A percentile compares a stretch with the other conserved stretches of the same genome.
phyloP scores from a whole-genome alignment of 2,797 vertebrate species.

The Gymnopithys bicolor region DNA sequence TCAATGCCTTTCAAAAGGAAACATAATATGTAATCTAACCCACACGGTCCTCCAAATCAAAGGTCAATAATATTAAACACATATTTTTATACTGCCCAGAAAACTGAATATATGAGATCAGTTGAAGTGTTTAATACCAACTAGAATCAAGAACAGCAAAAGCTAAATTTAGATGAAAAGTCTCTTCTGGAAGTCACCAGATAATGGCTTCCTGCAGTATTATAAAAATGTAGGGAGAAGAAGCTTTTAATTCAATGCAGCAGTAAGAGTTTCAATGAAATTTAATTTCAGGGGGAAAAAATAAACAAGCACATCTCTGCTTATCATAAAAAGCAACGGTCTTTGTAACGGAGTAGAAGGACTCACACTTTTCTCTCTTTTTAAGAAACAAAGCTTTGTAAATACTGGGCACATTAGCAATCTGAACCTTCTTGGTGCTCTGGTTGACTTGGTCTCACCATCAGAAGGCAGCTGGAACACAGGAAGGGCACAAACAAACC shows the following conservation, averaged over 20 bases:
- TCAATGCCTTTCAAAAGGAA: not conserved
- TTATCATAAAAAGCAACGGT: not conserved
- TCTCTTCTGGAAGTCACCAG: not conserved
- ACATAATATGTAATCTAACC: not conserved
- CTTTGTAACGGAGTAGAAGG: not conserved
- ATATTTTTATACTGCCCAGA: not conserved
- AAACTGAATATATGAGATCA: not conserved
- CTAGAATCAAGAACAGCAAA: not conserved
- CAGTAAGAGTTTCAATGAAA: not conserved
- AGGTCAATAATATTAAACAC: not conserved
- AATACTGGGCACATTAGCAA: not conserved
- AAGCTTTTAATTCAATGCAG: not conserved
- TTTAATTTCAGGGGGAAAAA: not conserved
- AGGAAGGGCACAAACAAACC: not conserved
- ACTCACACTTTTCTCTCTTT: not conserved
- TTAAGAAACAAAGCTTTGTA: not conserved
- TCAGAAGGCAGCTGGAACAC: not conserved
- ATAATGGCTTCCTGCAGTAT: not conserved
- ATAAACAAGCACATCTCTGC: not conserved
- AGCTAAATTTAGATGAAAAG: not conserved
- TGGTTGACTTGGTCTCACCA: not conserved
- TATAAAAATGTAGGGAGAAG: not conserved
- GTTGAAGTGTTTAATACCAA: not conserved
- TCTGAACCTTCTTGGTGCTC: rapidly evolving
- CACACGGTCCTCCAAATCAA: not conserved